phyloP scores from a whole-genome alignment of 2,888 invertebrate genomes.

The Crocallis elinguaria region DNA sequence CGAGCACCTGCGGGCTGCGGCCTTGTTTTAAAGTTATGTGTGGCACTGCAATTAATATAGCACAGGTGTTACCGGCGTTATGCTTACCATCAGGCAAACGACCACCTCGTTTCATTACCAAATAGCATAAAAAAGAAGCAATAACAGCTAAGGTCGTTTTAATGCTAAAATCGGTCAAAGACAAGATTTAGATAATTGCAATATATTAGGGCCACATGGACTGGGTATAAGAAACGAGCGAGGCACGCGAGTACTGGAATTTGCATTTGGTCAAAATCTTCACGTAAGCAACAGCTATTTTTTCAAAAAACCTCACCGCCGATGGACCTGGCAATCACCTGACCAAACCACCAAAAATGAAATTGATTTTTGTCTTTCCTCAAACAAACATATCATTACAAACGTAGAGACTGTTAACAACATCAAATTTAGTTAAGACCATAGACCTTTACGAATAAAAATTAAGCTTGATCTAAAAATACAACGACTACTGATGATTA shows the following conservation, averaged over 20 bases:
- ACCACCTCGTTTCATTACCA: too few relatives aligned
- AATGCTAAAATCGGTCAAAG: slow-evolving; percentile 14
- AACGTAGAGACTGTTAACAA: not conserved
- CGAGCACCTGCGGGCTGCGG: too few relatives aligned
- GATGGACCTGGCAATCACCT: slow-evolving; percentile 18
- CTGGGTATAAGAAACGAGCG: slow-evolving; percentile 1
- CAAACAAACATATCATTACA: not conserved
- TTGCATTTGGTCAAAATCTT: not conserved
- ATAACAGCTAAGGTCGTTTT: too few relatives aligned
- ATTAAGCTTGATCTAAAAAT: not conserved
- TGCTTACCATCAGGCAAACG: too few relatives aligned
- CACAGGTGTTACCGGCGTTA: too few relatives aligned
- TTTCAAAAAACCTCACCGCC: slow-evolving; percentile 15
- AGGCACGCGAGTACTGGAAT: not conserved
- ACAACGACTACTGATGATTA: not conserved
- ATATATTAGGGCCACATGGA: slow-evolving; percentile 12
- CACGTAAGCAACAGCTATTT: slow-evolving; percentile 13
- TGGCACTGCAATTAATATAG: too few relatives aligned
- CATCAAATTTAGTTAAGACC: not conserved
- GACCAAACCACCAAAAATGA: not conserved
- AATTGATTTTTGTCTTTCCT: not conserved
- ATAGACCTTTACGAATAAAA: not conserved
- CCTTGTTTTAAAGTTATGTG: too few relatives aligned
- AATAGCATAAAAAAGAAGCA: too few relatives aligned
- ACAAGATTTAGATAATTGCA: not conserved